Percentiles rank a stretch among this genome's conserved stretches.
These are phyloP conservation scores for Anhinga rufa DNA, from an alignment of 2,113 vertebrate genomes.

Conservation along the genomic window DNA sequence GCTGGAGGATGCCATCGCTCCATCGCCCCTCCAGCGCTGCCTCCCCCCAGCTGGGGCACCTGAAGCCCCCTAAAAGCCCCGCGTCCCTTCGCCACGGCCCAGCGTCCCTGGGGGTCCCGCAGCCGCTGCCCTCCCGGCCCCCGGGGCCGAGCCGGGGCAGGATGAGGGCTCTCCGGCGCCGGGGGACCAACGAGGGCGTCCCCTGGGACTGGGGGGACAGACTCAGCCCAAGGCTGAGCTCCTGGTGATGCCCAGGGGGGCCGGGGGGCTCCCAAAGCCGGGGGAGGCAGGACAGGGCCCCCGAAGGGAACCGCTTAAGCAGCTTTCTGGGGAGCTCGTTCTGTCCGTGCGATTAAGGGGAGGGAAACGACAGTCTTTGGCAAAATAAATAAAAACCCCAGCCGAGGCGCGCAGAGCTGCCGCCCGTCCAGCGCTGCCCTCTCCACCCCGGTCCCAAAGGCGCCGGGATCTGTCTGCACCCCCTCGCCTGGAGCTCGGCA, in stretches of 20 bases:
- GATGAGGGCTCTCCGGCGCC: neutral
- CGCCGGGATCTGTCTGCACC: neutral
- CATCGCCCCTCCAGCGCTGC: neutral
- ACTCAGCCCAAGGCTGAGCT: neutral
- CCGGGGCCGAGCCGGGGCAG: neutral
- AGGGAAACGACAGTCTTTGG: accelerated
- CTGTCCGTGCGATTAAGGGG: neutral
- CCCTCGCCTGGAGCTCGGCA: accelerated
- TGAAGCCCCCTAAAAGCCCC: too few species aligned
- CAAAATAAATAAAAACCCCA: neutral
- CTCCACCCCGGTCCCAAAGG: neutral
- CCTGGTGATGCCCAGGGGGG: neutral
- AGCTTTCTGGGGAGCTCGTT: neutral
- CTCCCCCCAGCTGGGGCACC: neutral
- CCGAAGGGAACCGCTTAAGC: neutral
- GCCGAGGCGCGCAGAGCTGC: neutral
- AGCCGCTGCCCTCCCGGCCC: too few species aligned
- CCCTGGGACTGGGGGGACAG: neutral
- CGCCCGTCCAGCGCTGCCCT: neutral
- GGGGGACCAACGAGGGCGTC: neutral
- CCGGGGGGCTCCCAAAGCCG: neutral
- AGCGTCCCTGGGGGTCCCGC: accelerated
- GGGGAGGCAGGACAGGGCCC: neutral
- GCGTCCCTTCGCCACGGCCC: too few species aligned
- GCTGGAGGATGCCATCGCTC: neutral